Conservation (phyloP, 2,113 vertebrate genomes). For the Peromyscus californicus region DNA sequence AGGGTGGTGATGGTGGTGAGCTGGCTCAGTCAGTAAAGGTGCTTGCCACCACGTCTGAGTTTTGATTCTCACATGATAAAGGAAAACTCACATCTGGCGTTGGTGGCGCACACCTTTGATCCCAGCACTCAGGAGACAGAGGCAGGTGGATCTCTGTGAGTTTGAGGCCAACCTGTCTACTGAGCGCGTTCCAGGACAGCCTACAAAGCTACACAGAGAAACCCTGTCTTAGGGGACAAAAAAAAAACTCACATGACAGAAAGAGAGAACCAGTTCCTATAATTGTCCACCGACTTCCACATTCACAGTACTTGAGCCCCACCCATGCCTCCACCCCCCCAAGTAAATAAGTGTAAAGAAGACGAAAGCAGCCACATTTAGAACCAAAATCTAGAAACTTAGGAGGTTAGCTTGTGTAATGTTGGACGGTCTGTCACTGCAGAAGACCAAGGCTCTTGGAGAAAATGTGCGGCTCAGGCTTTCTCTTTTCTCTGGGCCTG, state of each 20-base stretch:
- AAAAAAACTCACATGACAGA: neutral
- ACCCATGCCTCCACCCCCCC: neutral
- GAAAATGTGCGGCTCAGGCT: neutral
- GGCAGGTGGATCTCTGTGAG: too few species aligned
- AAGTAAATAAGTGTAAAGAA: neutral
- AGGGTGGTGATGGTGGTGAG: neutral
- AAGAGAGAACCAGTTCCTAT: neutral
- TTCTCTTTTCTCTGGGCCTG: neutral
- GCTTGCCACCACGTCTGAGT: neutral
- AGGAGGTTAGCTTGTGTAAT: neutral
- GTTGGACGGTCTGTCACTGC: neutral
- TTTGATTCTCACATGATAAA: neutral
- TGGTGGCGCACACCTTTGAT: too few species aligned
- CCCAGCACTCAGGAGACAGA: too few species aligned
- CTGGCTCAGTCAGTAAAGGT: neutral
- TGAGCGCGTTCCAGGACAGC: too few species aligned
- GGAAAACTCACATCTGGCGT: too few species aligned
- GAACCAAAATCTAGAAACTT: neutral
- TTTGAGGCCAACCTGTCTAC: too few species aligned
- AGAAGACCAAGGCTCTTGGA: neutral
- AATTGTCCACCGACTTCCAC: neutral
- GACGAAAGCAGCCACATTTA: neutral
- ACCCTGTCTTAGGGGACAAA: too few species aligned
- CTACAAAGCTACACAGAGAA: too few species aligned
- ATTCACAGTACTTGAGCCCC: neutral